Conservation (phyloP, 2,113 vertebrate species). For the Proterorhinus semilunaris region DNA sequence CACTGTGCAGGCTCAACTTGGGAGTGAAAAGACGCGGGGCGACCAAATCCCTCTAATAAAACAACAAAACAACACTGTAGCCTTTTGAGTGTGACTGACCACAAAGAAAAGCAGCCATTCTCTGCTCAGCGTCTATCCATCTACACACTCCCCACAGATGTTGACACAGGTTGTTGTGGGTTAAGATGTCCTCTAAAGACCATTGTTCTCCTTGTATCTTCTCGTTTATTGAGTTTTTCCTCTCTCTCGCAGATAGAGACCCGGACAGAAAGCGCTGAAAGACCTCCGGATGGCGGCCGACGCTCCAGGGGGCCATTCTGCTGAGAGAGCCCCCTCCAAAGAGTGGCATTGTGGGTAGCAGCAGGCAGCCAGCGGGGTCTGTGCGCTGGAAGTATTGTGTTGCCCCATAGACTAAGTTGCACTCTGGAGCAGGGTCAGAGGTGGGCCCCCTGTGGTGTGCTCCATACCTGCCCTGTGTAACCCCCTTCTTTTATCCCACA, state of each 20-base stretch:
- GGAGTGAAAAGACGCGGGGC: constrained; percentile 76
- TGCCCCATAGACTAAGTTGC: constrained; percentile 63
- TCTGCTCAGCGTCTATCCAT: constrained; percentile 68
- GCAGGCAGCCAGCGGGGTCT: constrained; percentile 86
- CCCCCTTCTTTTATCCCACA: constrained; percentile 49
- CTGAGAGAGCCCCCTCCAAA: constrained; percentile 78
- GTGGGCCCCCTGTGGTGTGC: constrained; percentile 75
- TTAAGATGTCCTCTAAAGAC: constrained; percentile 92
- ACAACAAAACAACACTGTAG: constrained; percentile 82
- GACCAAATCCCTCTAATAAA: constrained; percentile 75
- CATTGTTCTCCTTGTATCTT: constrained; percentile 90
- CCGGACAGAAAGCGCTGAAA: constrained; percentile 77
- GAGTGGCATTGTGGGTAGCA: constrained; percentile 86
- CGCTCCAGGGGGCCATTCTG: constrained; percentile 84
- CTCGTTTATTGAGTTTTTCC: constrained; percentile 84
- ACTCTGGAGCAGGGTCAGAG: constrained; percentile 80
- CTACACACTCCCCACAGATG: constrained; percentile 83
- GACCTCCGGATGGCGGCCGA: constrained; percentile 84
- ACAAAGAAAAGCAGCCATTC: constrained; percentile 78
- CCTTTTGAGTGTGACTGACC: constrained; percentile 81
- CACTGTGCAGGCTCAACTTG: constrained; percentile 77
- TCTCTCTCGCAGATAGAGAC: constrained; percentile 66
- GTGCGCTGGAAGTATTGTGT: constrained; percentile 75
- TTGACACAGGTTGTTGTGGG: constrained; percentile 88
- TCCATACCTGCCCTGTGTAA: constrained; percentile 78